Conservation (phyloP, 2,797 vertebrate species). For the Anguilla marmorata region DNA sequence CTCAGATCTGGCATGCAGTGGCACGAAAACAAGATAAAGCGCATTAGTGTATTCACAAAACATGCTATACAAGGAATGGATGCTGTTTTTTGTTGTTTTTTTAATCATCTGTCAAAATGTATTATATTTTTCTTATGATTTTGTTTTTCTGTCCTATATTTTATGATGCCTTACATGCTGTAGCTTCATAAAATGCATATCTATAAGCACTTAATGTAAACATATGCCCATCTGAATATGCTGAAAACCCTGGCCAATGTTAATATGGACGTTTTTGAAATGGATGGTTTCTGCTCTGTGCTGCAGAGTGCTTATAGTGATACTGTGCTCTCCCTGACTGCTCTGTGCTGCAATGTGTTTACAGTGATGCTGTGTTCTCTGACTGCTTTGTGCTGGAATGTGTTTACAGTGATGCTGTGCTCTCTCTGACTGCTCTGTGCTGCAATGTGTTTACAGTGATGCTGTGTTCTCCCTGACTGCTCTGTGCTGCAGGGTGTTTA, state of each 20-base stretch:
- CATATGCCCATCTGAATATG: neutral
- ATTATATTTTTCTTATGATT: neutral
- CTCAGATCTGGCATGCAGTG: constrained; percentile 23
- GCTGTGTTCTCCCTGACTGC: neutral
- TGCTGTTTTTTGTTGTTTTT: neutral
- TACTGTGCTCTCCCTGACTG: neutral
- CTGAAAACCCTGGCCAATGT: neutral
- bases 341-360: neutral
- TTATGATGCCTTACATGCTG: neutral
- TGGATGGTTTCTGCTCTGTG: neutral
- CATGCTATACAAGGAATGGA: neutral
- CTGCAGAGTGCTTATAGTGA: neutral
- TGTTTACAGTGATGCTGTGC: constrained; percentile 3
- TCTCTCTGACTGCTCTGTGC: neutral
- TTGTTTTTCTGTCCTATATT: neutral
- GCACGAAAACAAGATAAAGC: constrained; percentile 41
- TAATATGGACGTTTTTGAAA: too few relatives aligned
- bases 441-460: neutral
- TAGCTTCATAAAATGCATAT: neutral
- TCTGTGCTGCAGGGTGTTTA: neutral
- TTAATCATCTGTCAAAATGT: neutral
- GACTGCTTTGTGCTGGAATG: too few relatives aligned
- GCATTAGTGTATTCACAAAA: constrained; percentile 37
- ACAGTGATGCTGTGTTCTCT: neutral
- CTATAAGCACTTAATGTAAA: neutral